phyloP scores from a whole-genome alignment of 1,140 invertebrate genomes.

The Eueides isabella region DNA sequence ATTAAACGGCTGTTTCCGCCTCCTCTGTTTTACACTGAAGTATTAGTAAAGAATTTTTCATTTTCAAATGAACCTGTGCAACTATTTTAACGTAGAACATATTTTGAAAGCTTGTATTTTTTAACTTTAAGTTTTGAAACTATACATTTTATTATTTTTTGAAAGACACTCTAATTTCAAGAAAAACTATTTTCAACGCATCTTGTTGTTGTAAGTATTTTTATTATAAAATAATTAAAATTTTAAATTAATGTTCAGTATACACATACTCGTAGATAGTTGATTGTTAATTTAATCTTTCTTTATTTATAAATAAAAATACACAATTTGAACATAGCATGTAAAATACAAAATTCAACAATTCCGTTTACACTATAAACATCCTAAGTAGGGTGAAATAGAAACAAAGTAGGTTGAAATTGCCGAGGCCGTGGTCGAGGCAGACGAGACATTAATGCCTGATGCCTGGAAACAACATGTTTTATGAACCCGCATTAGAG shows the following conservation, averaged over 20 bases:
- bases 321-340: not conserved
- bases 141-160: too few species aligned
- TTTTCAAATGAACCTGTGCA: conserved; percentile 45
- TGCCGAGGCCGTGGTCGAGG: not conserved
- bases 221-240: too few species aligned
- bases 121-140: not conserved
- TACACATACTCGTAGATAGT: too few species aligned
- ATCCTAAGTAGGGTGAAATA: not conserved
- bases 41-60: conserved; percentile 18
- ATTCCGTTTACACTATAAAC: not conserved
- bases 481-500: conserved; percentile 70
- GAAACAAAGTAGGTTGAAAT: not conserved
- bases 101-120: not conserved
- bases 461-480: conserved; percentile 56
- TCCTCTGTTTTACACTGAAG: conserved; percentile 26
- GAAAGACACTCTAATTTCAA: too few species aligned
- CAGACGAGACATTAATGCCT: conserved; percentile 56
- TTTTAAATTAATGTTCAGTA: too few species aligned
- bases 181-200: too few species aligned
- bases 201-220: too few species aligned
- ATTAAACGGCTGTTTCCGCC: conserved; percentile 36
- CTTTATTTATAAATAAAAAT: too few species aligned
- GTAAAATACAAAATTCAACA: not conserved
- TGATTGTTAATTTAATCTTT: too few species aligned
- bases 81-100: conserved; percentile 17